phyloP scores from a whole-genome alignment of 2,888 invertebrate genomes.

The Melieria omissa region DNA sequence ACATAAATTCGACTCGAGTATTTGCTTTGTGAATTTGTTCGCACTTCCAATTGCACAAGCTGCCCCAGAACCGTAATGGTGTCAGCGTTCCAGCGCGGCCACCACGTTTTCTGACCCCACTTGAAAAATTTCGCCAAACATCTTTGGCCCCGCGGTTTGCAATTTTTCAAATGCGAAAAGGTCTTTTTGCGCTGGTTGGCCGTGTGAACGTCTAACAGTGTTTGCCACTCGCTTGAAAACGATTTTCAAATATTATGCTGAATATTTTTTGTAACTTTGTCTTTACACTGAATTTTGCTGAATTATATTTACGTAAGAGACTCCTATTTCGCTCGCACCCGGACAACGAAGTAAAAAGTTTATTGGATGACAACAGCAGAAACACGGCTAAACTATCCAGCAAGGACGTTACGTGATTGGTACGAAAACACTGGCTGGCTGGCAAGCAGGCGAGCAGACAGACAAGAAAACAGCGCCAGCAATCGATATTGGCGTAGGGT shows the following conservation, averaged over 20 bases:
- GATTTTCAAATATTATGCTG: background rate
- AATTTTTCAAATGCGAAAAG: no score
- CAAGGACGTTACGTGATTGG: conserved; percentile 46
- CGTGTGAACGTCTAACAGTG: background rate
- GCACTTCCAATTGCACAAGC: no score
- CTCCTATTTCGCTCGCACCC: conserved; percentile 45
- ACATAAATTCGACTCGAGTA: conserved; percentile 1
- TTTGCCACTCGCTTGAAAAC: background rate
- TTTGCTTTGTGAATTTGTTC: background rate
- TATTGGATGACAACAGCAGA: conserved; percentile 47
- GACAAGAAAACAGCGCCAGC: conserved; percentile 11
- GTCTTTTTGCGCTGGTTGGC: no score
- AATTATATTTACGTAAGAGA: conserved; percentile 49
- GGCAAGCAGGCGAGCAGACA: conserved; percentile 19
- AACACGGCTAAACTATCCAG: conserved; percentile 45
- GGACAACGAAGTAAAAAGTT: conserved; percentile 46
- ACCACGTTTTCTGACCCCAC: no score
- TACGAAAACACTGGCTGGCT: conserved; percentile 43
- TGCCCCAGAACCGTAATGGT: no score
- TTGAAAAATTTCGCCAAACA: background rate
- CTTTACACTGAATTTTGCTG: no score
- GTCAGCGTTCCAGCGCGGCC: no score
- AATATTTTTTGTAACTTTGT: no score
- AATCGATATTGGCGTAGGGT: conserved; percentile 31
- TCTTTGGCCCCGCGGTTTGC: background rate